phyloP scores from a whole-genome alignment of 23 tunicate species.

The Oikopleura dioica region DNA sequence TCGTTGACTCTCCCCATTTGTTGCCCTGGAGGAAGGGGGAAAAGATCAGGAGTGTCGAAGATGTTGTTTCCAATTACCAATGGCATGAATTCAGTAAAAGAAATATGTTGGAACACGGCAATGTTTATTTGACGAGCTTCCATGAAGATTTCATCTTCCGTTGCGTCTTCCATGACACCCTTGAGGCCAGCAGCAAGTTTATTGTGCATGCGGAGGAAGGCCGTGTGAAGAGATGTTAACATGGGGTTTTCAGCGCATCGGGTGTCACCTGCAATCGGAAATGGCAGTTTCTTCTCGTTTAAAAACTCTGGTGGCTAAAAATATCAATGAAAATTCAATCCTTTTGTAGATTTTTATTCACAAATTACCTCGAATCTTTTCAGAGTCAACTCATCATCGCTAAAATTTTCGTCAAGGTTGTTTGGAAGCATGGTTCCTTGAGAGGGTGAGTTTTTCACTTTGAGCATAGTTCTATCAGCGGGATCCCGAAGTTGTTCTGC shows the following conservation, averaged over 20 bases:
- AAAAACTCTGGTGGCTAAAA: too few species aligned
- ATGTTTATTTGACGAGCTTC: not conserved
- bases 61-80: not conserved
- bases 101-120: not conserved
- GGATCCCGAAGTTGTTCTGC: not conserved
- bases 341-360: too few species aligned
- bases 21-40: not conserved
- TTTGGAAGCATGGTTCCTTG: too few species aligned
- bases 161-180: not conserved
- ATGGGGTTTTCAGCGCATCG: constrained; percentile 44
- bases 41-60: not conserved
- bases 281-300: not conserved
- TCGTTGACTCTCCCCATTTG: not conserved
- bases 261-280: constrained; percentile 29
- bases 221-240: constrained; percentile 23
- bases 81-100: not conserved
- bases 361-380: too few species aligned
- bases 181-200: constrained; percentile 20
- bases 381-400: too few species aligned
- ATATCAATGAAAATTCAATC: too few species aligned
- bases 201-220: constrained; percentile 38
- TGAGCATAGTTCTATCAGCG: not conserved
- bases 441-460: not conserved
- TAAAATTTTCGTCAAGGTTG: too few species aligned
- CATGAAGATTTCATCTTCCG: not conserved